These are phyloP conservation scores for Hyperoplus immaculatus DNA, from an alignment of 2,797 vertebrate genomes.

Conservation along the genomic window DNA sequence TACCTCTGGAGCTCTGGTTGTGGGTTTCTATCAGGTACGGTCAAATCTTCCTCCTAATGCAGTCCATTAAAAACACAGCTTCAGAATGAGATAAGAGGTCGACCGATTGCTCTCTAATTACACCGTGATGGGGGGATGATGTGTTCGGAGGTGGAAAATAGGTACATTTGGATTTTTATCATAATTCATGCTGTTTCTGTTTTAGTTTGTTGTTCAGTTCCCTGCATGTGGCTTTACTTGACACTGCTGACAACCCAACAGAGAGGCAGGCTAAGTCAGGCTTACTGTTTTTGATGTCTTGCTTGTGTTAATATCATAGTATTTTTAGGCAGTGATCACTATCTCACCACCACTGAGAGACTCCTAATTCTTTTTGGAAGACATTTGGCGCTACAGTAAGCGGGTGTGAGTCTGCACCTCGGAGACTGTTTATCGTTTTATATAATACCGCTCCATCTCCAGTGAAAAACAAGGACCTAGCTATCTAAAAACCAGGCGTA, in stretches of 20 bases:
- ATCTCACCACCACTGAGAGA: neutral
- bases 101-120: slow-evolving; percentile 21
- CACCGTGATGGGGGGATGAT: slow-evolving; percentile 12
- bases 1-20: neutral
- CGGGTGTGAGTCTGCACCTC: neutral
- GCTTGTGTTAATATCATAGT: neutral
- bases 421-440: neutral
- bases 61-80: neutral
- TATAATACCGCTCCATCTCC: neutral
- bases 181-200: neutral
- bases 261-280: neutral
- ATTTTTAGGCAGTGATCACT: neutral
- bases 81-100: slow-evolving; percentile 14
- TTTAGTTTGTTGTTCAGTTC: neutral
- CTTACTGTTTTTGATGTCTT: neutral
- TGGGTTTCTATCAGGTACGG: neutral
- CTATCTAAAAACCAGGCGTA: neutral
- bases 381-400: neutral
- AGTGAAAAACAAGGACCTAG: neutral
- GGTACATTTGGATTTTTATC: neutral
- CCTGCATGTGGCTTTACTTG: neutral
- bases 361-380: neutral
- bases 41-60: neutral
- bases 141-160: neutral
- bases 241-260: neutral